Percentiles rank a stretch among this genome's conserved stretches.
Evolutionary conservation across 2,113 vertebrate species (phyloP).

Genomic region (Coturnix japonica): DNA sequence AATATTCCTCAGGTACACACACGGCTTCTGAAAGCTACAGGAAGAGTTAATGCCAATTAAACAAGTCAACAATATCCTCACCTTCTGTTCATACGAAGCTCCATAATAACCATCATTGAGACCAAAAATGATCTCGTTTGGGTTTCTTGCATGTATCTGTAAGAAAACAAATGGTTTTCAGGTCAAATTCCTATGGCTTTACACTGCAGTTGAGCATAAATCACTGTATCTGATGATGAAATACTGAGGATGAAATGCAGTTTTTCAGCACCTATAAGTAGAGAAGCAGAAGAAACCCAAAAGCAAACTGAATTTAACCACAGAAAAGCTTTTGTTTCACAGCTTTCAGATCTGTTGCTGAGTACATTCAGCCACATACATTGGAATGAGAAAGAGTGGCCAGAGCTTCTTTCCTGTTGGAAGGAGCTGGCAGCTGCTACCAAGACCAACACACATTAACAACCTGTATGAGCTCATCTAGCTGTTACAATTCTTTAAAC

Average conservation of each 20-base stretch:
- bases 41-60: too few relatives aligned
- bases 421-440: background rate
- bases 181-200: background rate
- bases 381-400: background rate
- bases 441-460: background rate
- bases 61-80: conserved; percentile 43
- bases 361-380: background rate
- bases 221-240: background rate
- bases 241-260: background rate
- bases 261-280: background rate
- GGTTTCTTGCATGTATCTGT: conserved; percentile 94
- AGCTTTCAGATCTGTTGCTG: background rate
- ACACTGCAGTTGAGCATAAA: background rate
- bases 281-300: background rate
- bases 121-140: conserved; percentile 98
- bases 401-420: background rate
- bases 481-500: background rate
- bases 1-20: too few relatives aligned
- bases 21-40: too few relatives aligned
- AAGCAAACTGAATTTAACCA: background rate
- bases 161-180: background rate
- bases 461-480: background rate
- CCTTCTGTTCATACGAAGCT: conserved; percentile 95
- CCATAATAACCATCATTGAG: conserved; percentile 98
- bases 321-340: background rate